These are phyloP conservation scores for Megalops atlanticus DNA, from an alignment of 2,113 vertebrate genomes.

Conservation along the genomic window DNA sequence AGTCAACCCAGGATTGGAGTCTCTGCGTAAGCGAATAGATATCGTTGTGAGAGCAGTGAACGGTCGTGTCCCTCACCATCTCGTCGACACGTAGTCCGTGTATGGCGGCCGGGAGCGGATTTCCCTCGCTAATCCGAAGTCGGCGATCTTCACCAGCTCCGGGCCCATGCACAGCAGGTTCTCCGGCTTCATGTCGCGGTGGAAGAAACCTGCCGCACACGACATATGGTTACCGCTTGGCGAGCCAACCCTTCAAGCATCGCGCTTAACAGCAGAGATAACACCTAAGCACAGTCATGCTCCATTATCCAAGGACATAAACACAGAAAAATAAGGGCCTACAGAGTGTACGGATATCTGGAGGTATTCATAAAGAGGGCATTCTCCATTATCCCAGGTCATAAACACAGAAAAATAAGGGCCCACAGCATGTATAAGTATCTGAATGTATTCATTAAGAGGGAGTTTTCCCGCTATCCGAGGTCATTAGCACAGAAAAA, in stretches of 20 bases:
- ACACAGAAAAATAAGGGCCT: too few species aligned
- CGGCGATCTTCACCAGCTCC: slow-evolving; percentile 96
- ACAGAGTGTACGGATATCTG: too few species aligned
- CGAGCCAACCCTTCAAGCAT: background rate
- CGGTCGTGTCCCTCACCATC: slow-evolving; percentile 79
- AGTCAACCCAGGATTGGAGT: background rate
- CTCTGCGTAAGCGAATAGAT: background rate
- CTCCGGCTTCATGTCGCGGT: slow-evolving; percentile 98
- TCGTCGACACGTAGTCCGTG: slow-evolving; percentile 95
- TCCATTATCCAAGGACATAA: too few species aligned
- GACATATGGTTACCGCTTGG: background rate
- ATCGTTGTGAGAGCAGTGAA: background rate
- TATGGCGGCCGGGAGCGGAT: slow-evolving; percentile 94
- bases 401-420: too few species aligned
- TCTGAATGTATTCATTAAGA: too few species aligned
- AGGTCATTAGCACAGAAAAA: too few species aligned
- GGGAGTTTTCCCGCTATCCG: too few species aligned
- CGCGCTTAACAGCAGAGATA: background rate
- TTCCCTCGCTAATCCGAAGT: slow-evolving; percentile 96
- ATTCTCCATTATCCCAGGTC: too few species aligned
- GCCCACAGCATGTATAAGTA: too few species aligned
- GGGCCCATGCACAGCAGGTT: slow-evolving; percentile 97
- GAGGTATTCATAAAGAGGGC: too few species aligned
- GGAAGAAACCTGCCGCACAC: slow-evolving; percentile 83
- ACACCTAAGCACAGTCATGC: background rate